Conservation (phyloP, 2,113 vertebrate genomes). For the Melanostigma gelatinosum region DNA sequence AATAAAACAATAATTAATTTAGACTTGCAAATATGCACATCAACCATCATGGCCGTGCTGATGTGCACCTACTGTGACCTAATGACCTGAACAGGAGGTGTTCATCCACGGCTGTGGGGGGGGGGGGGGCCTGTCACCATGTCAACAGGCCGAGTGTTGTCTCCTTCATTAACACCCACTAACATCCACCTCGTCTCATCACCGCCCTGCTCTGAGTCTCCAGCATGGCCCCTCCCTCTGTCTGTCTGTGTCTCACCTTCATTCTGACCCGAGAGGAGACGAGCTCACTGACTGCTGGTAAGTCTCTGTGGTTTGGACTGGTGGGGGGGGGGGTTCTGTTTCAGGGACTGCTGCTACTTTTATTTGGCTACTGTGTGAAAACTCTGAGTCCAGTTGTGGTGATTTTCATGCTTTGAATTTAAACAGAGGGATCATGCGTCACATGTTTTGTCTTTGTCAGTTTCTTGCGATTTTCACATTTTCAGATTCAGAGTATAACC, state of each 20-base stretch:
- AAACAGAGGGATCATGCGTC: not conserved
- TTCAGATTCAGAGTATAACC: not conserved
- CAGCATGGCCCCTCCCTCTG: slow-evolving; percentile 63
- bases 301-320: slow-evolving; percentile 59
- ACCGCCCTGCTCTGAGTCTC: slow-evolving; percentile 47
- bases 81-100: not conserved
- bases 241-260: slow-evolving; percentile 73
- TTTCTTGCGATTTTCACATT: too few relatives aligned
- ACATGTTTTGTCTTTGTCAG: too few relatives aligned
- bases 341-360: slow-evolving; percentile 32
- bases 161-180: slow-evolving; percentile 74
- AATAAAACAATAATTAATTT: not conserved
- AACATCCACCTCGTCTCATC: slow-evolving; percentile 63
- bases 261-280: slow-evolving; percentile 58
- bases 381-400: not conserved
- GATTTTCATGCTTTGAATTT: slow-evolving; percentile 41
- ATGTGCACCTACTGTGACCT: not conserved
- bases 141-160: slow-evolving; percentile 28
- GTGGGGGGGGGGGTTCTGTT: not conserved
- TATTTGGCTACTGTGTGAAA: slow-evolving; percentile 29
- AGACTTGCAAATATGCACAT: not conserved
- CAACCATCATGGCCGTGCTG: too few relatives aligned
- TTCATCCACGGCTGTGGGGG: not conserved
- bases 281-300: slow-evolving; percentile 58
- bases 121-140: not conserved